Evolutionary conservation across 2,888 invertebrate genomes (phyloP).

Genomic region (Phyllotreta cruciferae): DNA sequence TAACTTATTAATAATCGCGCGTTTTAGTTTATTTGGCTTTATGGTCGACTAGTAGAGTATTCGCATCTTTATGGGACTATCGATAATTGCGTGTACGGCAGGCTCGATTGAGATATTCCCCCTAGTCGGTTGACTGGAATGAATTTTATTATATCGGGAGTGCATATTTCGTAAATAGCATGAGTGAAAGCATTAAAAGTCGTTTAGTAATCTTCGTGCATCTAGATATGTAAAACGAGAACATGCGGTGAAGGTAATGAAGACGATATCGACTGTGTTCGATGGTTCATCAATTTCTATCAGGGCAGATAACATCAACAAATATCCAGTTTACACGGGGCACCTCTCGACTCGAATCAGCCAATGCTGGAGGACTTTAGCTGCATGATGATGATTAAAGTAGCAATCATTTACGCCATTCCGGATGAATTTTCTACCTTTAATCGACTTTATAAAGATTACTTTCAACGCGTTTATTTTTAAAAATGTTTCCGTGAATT

Average conservation of each 20-base stretch:
- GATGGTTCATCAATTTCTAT: slow-evolving; percentile 51
- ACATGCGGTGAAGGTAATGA: slow-evolving; percentile 57
- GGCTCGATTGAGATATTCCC: slow-evolving; percentile 58
- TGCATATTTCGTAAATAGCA: slow-evolving; percentile 59
- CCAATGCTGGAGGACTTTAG: slow-evolving; percentile 10
- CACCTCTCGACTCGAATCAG: slow-evolving; percentile 34
- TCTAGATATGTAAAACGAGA: slow-evolving; percentile 61
- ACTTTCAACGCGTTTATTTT: too few species aligned
- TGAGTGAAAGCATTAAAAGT: slow-evolving; percentile 59
- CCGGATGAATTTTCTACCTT: neutral
- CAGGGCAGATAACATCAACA: slow-evolving; percentile 48
- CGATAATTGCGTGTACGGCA: slow-evolving; percentile 57
- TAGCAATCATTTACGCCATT: slow-evolving; percentile 14
- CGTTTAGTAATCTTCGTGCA: slow-evolving; percentile 60
- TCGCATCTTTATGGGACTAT: slow-evolving; percentile 53
- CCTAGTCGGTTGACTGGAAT: slow-evolving; percentile 44
- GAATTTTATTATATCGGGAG: slow-evolving; percentile 45
- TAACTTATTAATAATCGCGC: slow-evolving; percentile 51
- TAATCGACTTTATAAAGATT: too few species aligned
- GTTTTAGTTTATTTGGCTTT: slow-evolving; percentile 53
- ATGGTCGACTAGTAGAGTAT: slow-evolving; percentile 52
- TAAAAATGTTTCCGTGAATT: too few species aligned
- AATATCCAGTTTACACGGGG: slow-evolving; percentile 43
- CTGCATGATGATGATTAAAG: slow-evolving; percentile 22
- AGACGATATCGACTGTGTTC: slow-evolving; percentile 53